Evolutionary conservation across 2,797 vertebrate species (phyloP).

Genomic region (Hippopotamyrus pictus): DNA sequence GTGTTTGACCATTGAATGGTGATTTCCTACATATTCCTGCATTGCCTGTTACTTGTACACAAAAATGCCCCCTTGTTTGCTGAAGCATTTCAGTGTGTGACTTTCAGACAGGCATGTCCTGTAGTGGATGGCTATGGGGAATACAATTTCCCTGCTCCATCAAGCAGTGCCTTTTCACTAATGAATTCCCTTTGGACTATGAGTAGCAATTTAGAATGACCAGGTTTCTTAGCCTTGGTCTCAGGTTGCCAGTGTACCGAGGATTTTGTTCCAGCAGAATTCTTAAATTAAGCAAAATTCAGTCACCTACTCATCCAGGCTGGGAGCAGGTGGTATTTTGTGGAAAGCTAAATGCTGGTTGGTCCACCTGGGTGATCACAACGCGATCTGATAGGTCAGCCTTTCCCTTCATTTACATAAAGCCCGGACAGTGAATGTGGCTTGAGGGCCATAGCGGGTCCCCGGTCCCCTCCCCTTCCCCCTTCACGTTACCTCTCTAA

Average conservation of each 20-base stretch:
- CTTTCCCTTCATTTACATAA: not conserved
- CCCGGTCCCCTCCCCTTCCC: not conserved
- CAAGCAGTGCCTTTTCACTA: not conserved
- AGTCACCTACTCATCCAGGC: not conserved
- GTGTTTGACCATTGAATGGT: not conserved
- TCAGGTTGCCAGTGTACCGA: not conserved
- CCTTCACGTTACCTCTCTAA: not conserved
- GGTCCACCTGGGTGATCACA: not conserved
- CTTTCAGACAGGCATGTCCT: not conserved
- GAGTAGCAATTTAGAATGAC: not conserved
- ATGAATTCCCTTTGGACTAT: not conserved
- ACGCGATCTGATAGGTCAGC: not conserved
- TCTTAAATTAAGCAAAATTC: not conserved
- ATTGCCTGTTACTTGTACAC: not conserved
- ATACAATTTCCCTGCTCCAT: not conserved
- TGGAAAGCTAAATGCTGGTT: not conserved
- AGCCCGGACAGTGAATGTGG: not conserved
- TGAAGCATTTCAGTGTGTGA: not conserved
- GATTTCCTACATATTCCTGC: not conserved
- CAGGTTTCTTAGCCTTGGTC: not conserved
- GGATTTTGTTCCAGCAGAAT: not conserved
- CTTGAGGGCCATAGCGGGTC: not conserved
- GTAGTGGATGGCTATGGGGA: not conserved
- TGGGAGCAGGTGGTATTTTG: not conserved
- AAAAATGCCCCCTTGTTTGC: not conserved